phyloP scores from a whole-genome alignment of 23 tunicate genomes.

The Styela clava region DNA sequence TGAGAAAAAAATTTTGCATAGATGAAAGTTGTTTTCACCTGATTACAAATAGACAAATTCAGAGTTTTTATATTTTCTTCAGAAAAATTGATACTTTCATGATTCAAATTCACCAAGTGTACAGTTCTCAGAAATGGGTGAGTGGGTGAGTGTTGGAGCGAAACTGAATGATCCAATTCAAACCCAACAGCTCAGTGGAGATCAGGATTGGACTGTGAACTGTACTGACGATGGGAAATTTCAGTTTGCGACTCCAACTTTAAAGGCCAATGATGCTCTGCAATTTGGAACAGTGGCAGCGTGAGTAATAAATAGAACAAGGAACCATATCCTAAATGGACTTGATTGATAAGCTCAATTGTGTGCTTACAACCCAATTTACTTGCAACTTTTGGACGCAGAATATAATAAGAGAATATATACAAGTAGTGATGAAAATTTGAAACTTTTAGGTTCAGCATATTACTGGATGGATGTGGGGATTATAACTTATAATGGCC shows the following conservation, averaged over 20 bases:
- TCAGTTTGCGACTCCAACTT: background rate
- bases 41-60: background rate
- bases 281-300: background rate
- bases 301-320: background rate
- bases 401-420: too few species aligned
- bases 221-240: background rate
- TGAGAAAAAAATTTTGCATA: background rate
- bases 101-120: background rate
- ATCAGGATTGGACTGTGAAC: background rate
- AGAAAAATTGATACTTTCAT: background rate
- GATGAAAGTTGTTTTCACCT: too few species aligned
- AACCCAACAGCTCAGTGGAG: background rate
- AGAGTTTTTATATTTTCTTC: background rate
- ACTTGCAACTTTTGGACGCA: too few species aligned
- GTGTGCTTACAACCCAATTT: too few species aligned
- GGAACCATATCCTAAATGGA: too few species aligned
- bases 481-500: too few species aligned
- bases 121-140: background rate
- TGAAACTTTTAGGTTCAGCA: too few species aligned
- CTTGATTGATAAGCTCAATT: too few species aligned
- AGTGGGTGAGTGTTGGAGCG: background rate
- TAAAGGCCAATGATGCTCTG: background rate
- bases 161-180: background rate
- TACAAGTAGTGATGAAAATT: too few species aligned
- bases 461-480: too few species aligned